Base-by-base conservation (phyloP, 2,113 vertebrate species). In the Anser cygnoides region DNA sequence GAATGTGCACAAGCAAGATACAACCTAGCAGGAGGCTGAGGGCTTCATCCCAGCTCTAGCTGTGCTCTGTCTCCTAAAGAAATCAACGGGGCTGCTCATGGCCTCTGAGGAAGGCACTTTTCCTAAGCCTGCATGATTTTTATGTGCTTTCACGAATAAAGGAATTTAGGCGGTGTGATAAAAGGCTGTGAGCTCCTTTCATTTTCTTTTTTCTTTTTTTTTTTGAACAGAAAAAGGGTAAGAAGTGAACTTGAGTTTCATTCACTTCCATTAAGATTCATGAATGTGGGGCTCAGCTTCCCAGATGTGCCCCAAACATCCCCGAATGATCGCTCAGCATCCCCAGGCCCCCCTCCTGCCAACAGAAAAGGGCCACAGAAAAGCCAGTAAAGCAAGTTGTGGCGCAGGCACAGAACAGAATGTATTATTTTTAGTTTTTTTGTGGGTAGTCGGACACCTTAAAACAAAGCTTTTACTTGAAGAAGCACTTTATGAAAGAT, bases 401-500 rank as follows among this genome's bases (percentile, higher is more conserved):
- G 1, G 8, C 6, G 52, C 13, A 50, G 22, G 71, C 81, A 81
- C 35, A 61, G 71, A 25, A 83, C 25, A 7, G 20, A 72, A 83
- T 58, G 82, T 37, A 93, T 77, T 91, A 66, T 71, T 94, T 90
- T 92, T 89, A 91, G 71, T 25, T 41, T 75, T 72, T 33, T 86
- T 89, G 77, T 61, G 61, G 68, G 73, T 31, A 83, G 59, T 22
- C 44, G 49, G 54, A 80, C 52, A 84, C 37, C 59, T 90, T 86
- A 80, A 95, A 94, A 79, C 20, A 80, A 88, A 90, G 43, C 46
- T 88, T 90, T 90, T 81, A 71, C 52, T 88, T 77, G 46, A 6
- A 82, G 58, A 76, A 26, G 44, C 6, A 5, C 70, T 89, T 77
- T 75, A 61, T 44, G 49, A 50, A 92, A 88, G 61, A 80, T 83